Percentiles rank a stretch among this genome's conserved stretches.
phyloP scores from a whole-genome alignment of 2,113 vertebrate genomes.

The Sorex fumeus region DNA sequence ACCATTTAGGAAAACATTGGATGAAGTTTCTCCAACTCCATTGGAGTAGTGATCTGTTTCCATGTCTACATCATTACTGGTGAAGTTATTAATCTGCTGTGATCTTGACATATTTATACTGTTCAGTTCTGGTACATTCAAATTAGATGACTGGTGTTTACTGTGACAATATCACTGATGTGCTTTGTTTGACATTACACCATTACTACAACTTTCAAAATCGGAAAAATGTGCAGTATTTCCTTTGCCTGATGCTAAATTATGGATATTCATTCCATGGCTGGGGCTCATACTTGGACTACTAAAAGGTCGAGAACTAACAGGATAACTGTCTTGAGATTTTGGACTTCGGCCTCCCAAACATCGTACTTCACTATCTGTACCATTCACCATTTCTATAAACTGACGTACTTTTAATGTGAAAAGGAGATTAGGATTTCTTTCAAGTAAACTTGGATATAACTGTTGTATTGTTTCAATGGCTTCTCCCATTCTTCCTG shows the following conservation, averaged over 20 bases:
- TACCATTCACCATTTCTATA: slow-evolving; percentile 99
- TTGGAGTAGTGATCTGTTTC: slow-evolving; percentile 99
- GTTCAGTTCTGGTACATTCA: slow-evolving; percentile 94
- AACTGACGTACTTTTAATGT: slow-evolving; percentile 99
- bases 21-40: slow-evolving; percentile 96
- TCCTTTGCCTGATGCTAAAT: slow-evolving; percentile 91
- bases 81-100: slow-evolving; percentile 92
- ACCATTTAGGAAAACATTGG: slow-evolving; percentile 99
- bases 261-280: slow-evolving; percentile 91
- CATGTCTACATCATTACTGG: slow-evolving; percentile 98
- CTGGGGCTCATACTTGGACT: slow-evolving; percentile 95
- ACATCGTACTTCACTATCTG: slow-evolving; percentile 98
- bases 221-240: slow-evolving; percentile 94
- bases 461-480: slow-evolving; percentile 99
- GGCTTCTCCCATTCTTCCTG: slow-evolving; percentile 99
- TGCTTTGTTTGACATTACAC: slow-evolving; percentile 95
- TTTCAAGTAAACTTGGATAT: slow-evolving; percentile 98
- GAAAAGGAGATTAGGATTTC: slow-evolving; percentile 99
- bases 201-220: slow-evolving; percentile 98
- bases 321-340: slow-evolving; percentile 98
- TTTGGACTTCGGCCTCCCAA: slow-evolving; percentile 98
- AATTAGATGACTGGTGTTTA: slow-evolving; percentile 92
- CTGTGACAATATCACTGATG: slow-evolving; percentile 95
- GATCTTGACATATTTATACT: slow-evolving; percentile 95
- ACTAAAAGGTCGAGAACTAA: slow-evolving; percentile 95